Conservation (phyloP, 2,113 vertebrate genomes). For the Chloebia gouldiae region DNA sequence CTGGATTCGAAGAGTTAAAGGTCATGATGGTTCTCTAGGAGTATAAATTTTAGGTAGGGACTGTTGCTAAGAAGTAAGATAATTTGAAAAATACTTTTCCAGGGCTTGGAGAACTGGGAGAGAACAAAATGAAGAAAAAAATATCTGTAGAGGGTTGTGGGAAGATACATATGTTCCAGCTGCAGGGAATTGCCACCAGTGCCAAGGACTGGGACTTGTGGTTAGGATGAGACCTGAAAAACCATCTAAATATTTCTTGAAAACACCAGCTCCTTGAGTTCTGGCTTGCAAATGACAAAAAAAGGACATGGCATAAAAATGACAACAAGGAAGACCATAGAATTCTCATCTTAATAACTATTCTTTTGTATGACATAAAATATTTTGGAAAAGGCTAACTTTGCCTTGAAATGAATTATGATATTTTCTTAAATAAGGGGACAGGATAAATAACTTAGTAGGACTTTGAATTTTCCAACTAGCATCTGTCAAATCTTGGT, state of each 20-base stretch:
- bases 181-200: not conserved
- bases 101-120: too few relatives aligned
- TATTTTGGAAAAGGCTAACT: not conserved
- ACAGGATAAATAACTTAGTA: not conserved
- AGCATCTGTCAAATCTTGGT: not conserved
- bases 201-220: not conserved
- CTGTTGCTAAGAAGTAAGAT: not conserved
- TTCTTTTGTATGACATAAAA: not conserved
- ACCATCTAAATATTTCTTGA: accelerated
- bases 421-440: not conserved
- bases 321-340: not conserved
- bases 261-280: not conserved
- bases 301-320: not conserved
- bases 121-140: not conserved
- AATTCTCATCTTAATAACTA: not conserved
- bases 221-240: not conserved
- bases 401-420: not conserved
- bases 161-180: not conserved
- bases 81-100: not conserved
- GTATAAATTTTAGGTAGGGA: not conserved
- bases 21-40: not conserved
- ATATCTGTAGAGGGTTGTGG: not conserved
- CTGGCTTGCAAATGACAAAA: not conserved
- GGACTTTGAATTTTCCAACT: not conserved
- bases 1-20: not conserved